Evolutionary conservation across 2,797 vertebrate species (phyloP).

Genomic region (Cetoscarus ocellatus): DNA sequence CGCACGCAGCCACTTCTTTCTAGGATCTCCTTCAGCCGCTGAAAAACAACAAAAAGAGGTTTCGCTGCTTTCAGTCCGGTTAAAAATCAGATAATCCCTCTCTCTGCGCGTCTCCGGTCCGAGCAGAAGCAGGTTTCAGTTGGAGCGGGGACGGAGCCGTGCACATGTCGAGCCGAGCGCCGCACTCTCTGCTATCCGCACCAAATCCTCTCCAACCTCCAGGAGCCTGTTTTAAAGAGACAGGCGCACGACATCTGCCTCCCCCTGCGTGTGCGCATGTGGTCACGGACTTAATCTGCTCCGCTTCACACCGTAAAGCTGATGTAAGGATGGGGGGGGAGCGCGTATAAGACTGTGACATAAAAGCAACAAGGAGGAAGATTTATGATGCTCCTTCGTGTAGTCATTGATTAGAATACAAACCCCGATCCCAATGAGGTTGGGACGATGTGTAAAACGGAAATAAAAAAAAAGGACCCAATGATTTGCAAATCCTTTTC

Average conservation of each 20-base stretch:
- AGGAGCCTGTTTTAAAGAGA: conserved; percentile 75
- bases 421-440: too few relatives aligned
- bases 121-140: conserved; percentile 36
- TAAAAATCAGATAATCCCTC: conserved; percentile 39
- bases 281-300: neutral
- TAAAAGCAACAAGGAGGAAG: neutral
- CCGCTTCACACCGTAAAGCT: neutral
- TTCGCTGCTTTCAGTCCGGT: conserved; percentile 36
- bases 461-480: too few relatives aligned
- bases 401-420: too few relatives aligned
- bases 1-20: conserved; percentile 27
- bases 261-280: neutral
- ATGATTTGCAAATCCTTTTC: too few relatives aligned
- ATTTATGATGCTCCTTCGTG: too few relatives aligned
- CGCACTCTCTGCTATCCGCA: conserved; percentile 58
- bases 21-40: conserved; percentile 20
- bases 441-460: too few relatives aligned
- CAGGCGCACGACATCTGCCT: conserved; percentile 64
- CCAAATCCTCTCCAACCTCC: conserved; percentile 66
- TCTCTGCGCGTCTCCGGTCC: conserved; percentile 18
- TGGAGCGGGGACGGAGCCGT: conserved; percentile 39
- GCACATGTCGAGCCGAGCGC: conserved; percentile 53
- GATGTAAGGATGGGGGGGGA: neutral
- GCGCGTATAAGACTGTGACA: neutral
- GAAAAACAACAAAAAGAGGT: conserved; percentile 5